Base-by-base conservation (phyloP, 2,888 invertebrate species). In the Melipona beecheii region DNA sequence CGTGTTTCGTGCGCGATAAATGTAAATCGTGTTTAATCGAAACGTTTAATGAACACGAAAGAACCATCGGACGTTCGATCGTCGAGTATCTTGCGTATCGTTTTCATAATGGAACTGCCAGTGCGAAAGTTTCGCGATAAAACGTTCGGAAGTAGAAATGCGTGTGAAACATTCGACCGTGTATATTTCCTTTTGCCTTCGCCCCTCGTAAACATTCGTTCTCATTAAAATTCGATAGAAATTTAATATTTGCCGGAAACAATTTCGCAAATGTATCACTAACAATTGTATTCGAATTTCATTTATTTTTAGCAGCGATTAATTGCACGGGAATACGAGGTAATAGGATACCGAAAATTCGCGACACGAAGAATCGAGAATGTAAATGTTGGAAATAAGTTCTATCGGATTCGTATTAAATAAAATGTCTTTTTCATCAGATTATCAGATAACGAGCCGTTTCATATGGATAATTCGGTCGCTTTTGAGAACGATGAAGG, bases 1-100 rank as follows among this genome's bases (percentile, higher is more conserved):
- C 24, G 15, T 6, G 17, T 21, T 24, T 19, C 36, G 3, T 4
- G 4, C 50, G 9, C 17, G 31, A 69, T 27, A n/a, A 69, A 69
- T 50, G 36, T 75, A 68, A 58, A 75, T 43, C n/a, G 11, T 49
- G 31, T 27, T 52, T 49, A 75, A 68, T 58, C 50, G 49, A 60
- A 60, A 65, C 50, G 43, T 36, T 31, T 65, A 74, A 65, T 31
- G 24, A 24, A 21, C 27, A 11, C 11, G 5, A 24, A 36, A 65
- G 52, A n/a, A 52, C n/a, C 49, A 49, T 64, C 31, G 19, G 52
- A 36, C 6, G 36, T 73, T 73, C n/a, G 19, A 62, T 64, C 43
- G 19, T 65, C 24, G 24, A 49, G 52, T 65, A 54, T 54, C 64
- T 36, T 36, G 21, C 27, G 2, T 19, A 19, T 54, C 13, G 36